Evolutionary conservation across 2,113 vertebrate species (phyloP).

Genomic region (Upupa epops): DNA sequence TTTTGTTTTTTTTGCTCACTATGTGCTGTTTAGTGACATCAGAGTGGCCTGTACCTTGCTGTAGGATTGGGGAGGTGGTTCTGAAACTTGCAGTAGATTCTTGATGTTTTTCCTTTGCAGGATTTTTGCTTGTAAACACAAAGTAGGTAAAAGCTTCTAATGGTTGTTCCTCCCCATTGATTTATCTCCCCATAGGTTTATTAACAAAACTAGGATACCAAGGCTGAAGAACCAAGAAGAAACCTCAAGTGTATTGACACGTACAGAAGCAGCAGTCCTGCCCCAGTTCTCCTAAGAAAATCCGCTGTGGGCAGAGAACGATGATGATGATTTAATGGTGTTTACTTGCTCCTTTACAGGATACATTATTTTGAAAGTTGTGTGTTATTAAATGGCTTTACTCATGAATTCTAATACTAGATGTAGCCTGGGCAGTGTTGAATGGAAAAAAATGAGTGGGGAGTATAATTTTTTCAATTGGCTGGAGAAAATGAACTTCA

Average conservation of each 20-base stretch:
- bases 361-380: conserved; percentile 72
- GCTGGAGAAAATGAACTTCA: not conserved
- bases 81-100: conserved; percentile 80
- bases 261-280: conserved; percentile 91
- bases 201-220: conserved; percentile 98
- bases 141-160: conserved; percentile 92
- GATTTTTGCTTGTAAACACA: conserved; percentile 76
- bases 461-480: conserved; percentile 47
- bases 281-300: conserved; percentile 89
- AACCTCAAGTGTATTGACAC: conserved; percentile 98
- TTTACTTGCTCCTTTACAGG: conserved; percentile 88
- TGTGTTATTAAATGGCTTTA: conserved; percentile 76
- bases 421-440: conserved; percentile 53
- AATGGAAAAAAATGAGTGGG: conserved; percentile 29
- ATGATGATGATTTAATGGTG: conserved; percentile 86
- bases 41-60: conserved; percentile 76
- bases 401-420: conserved; percentile 55
- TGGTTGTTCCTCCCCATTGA: conserved; percentile 98
- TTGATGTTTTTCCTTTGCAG: conserved; percentile 85
- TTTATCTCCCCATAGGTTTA: conserved; percentile 99
- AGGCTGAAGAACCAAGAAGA: conserved; percentile 97
- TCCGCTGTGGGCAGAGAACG: conserved; percentile 88
- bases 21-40: conserved; percentile 73
- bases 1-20: conserved; percentile 63
- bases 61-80: conserved; percentile 80